These are phyloP conservation scores for Drosophila austrosaltans DNA, from an alignment of 2,888 invertebrate genomes.

Conservation along the genomic window DNA sequence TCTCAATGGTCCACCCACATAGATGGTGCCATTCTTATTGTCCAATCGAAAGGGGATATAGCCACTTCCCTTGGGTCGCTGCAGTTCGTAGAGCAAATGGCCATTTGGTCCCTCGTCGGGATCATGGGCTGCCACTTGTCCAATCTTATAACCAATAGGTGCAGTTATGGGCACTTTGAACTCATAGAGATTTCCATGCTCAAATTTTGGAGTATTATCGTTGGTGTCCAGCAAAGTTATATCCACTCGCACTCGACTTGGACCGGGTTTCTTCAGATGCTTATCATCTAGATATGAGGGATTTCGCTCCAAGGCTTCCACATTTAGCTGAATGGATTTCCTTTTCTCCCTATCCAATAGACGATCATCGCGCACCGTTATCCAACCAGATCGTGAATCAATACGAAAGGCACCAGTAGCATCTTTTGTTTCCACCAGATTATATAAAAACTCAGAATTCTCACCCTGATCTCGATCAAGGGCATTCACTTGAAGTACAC, in stretches of 20 bases:
- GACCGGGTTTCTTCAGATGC: slow-evolving; percentile 73
- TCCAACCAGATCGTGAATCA: slow-evolving; percentile 92
- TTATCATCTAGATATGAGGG: slow-evolving; percentile 84
- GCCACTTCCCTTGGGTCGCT: slow-evolving; percentile 87
- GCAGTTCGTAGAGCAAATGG: slow-evolving; percentile 89
- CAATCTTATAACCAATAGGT: slow-evolving; percentile 88
- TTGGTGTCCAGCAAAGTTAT: slow-evolving; percentile 94
- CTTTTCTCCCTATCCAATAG: slow-evolving; percentile 92
- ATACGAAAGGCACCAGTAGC: slow-evolving; percentile 90
- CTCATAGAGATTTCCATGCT: slow-evolving; percentile 92
- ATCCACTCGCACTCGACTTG: slow-evolving; percentile 89
- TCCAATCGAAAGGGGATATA: slow-evolving; percentile 90
- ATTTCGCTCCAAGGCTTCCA: slow-evolving; percentile 91
- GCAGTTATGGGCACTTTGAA: slow-evolving; percentile 89
- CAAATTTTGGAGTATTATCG: slow-evolving; percentile 94
- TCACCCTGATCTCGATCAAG: slow-evolving; percentile 92
- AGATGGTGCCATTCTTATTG: slow-evolving; percentile 88
- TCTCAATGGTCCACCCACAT: slow-evolving; percentile 86
- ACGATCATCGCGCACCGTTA: slow-evolving; percentile 90
- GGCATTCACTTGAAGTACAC: slow-evolving; percentile 86
- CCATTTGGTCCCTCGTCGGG: slow-evolving; percentile 89
- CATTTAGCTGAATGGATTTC: slow-evolving; percentile 89
- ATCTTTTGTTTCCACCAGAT: slow-evolving; percentile 87
- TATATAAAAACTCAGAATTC: slow-evolving; percentile 92
- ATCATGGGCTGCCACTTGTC: slow-evolving; percentile 92